A percentile compares a stretch with the other conserved stretches of the same genome.
Evolutionary conservation across 37 sponge, comb jelly and placozoan species (phyloP).

Genomic region (Halisarca cf. caerulea): DNA sequence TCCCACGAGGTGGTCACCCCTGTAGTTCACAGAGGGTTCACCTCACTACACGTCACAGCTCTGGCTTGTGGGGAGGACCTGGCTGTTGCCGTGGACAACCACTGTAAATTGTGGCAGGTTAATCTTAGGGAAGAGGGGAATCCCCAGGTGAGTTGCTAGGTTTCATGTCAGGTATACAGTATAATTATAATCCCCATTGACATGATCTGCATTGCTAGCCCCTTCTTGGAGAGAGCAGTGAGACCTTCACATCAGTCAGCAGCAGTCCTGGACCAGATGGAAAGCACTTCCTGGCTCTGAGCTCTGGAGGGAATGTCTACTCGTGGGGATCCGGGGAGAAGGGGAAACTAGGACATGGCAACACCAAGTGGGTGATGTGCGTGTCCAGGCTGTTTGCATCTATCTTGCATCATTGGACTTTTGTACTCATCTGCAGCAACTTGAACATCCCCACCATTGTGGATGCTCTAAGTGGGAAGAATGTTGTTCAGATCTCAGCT

Average conservation of each 20-base stretch:
- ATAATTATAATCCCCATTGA: no score
- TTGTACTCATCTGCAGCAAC: constrained; percentile 25
- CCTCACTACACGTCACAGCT: neutral
- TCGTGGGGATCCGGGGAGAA: constrained; percentile 91
- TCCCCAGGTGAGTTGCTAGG: neutral
- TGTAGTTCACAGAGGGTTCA: neutral
- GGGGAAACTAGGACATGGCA: constrained; percentile 87
- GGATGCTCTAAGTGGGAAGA: constrained; percentile 42
- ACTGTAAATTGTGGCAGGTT: constrained; percentile 7
- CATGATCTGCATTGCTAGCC: neutral
- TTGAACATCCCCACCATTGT: constrained; percentile 42
- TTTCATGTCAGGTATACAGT: no score
- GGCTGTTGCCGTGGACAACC: constrained; percentile 29
- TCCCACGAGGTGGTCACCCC: neutral
- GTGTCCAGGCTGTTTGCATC: neutral
- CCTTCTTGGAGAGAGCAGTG: neutral
- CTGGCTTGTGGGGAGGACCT: constrained; percentile 20
- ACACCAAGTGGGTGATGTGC: constrained; percentile 48
- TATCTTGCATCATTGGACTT: neutral
- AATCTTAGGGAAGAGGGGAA: neutral
- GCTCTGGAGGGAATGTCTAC: constrained; percentile 69
- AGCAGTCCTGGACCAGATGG: constrained; percentile 25
- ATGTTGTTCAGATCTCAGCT: constrained; percentile 68
- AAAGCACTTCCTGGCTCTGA: constrained; percentile 88
- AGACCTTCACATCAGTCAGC: constrained; percentile 22